Base-by-base conservation (phyloP, 2,797 vertebrate genomes). In the Mallotus villosus region DNA sequence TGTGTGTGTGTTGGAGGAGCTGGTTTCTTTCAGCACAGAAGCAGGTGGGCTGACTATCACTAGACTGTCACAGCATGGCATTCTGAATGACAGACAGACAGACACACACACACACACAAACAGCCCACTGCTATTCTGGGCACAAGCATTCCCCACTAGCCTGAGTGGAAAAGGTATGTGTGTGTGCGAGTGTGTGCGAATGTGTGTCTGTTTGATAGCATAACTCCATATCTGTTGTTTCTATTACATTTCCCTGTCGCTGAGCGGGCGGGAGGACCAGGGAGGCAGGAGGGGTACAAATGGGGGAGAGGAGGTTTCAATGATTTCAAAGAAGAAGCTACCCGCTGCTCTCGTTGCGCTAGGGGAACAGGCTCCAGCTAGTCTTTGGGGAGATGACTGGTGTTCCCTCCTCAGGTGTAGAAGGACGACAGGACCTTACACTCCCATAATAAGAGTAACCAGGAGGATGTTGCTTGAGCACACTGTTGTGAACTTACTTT, bases 381-480 rank as follows among this genome's bases (percentile, higher is more conserved):
- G 41, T 46, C 41, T 46, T 8, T 46, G 9, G 41, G 19, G 51
- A 55, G 51, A 55, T 55, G 51, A n/a, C 51, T 55, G 17, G 51
- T 55, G 17, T n/a, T 6, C n/a, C 1, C 51, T 17, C 19, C 51
- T 80, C 21, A 19, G 74, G 76, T 81, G 81, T 37, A 21, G 79
- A 75, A 84, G 87, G 85, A 89, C 82, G 84, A 82, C 81, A 85
- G 74, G 81, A 80, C 82, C 89, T 86, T 85, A 75, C 81, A 82
- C 89, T 69, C 41, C 90, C 81, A 90, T 91, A 86, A 89, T 89
- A 91, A 92, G 90, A n/a, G 75, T 87, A 84, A 89, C 87, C 78
- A 79, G 78, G 85, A 57, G 75, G 83, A 74, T 73, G 85, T 89
- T 89, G 87, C 89, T 72, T 71, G 51, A 81, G 86, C 88, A 91